Percentiles rank a stretch among this genome's conserved stretches.
Conservation (phyloP, 2,113 vertebrate genomes). For the Phodopus roborovskii region DNA sequence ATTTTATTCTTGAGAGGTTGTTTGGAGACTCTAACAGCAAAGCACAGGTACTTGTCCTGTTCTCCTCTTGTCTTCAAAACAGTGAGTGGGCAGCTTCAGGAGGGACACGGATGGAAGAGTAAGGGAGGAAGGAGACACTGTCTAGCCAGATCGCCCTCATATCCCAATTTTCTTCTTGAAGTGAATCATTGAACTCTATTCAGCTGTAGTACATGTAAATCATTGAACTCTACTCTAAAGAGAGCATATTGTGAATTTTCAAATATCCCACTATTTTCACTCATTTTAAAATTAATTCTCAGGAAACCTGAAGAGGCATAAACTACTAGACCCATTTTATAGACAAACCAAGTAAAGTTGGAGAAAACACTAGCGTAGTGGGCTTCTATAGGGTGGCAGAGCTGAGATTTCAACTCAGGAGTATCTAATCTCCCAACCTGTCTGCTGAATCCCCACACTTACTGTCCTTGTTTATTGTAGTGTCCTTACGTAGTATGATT, state of each 20-base stretch:
- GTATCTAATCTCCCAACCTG: neutral
- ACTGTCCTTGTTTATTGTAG: neutral
- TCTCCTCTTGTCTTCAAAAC: neutral
- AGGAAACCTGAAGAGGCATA: neutral
- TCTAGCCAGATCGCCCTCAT: neutral
- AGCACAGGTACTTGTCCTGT: neutral
- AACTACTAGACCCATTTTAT: neutral
- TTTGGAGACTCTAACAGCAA: neutral
- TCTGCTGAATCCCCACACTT: neutral
- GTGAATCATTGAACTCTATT: neutral
- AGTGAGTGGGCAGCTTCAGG: neutral
- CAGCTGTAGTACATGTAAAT: neutral
- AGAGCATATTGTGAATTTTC: neutral
- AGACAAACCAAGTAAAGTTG: neutral
- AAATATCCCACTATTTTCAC: neutral
- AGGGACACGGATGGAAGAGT: neutral
- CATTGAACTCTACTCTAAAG: neutral
- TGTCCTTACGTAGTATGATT: neutral
- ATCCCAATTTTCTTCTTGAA: neutral
- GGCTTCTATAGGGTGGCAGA: neutral
- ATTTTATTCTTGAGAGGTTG: neutral
- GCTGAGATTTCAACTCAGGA: neutral
- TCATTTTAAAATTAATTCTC: neutral
- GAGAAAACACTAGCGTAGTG: neutral
- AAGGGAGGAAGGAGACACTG: neutral